Evolutionary conservation across 2,113 vertebrate species (phyloP).

Genomic region (Spermophilus dauricus): DNA sequence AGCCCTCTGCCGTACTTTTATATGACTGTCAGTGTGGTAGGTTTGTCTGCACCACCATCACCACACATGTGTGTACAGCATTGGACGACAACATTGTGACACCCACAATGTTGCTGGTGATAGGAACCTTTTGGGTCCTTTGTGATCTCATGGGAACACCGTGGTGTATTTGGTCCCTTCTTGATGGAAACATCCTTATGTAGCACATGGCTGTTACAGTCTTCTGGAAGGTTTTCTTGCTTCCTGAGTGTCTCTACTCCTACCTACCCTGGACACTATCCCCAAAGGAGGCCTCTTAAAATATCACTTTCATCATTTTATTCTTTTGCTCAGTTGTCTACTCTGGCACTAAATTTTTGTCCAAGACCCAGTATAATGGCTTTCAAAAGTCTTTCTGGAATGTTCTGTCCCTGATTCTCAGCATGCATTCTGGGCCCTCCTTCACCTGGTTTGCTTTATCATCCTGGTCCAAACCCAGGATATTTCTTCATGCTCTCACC

Average conservation of each 20-base stretch:
- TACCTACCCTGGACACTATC: neutral
- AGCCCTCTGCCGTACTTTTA: neutral
- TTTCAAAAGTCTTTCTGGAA: neutral
- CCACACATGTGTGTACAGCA: neutral
- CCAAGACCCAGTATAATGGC: neutral
- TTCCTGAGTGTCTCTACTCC: neutral
- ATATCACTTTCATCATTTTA: neutral
- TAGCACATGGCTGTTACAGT: neutral
- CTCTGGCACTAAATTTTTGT: neutral
- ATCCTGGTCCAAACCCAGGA: neutral
- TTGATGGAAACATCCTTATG: no score
- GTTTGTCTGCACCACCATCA: neutral
- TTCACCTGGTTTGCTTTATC: neutral
- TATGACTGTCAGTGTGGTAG: neutral
- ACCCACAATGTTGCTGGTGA: neutral
- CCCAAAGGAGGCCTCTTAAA: neutral
- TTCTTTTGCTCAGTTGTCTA: neutral
- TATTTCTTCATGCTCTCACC: neutral
- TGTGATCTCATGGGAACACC: no score
- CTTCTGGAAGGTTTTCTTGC: neutral
- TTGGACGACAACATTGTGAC: neutral
- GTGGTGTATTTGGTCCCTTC: no score
- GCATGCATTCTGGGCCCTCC: neutral
- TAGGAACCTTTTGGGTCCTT: neutral
- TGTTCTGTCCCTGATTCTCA: neutral